A percentile compares a stretch with the other conserved stretches of the same genome.
phyloP scores from a whole-genome alignment of 2,113 vertebrate species.

The Ahaetulla prasina region DNA sequence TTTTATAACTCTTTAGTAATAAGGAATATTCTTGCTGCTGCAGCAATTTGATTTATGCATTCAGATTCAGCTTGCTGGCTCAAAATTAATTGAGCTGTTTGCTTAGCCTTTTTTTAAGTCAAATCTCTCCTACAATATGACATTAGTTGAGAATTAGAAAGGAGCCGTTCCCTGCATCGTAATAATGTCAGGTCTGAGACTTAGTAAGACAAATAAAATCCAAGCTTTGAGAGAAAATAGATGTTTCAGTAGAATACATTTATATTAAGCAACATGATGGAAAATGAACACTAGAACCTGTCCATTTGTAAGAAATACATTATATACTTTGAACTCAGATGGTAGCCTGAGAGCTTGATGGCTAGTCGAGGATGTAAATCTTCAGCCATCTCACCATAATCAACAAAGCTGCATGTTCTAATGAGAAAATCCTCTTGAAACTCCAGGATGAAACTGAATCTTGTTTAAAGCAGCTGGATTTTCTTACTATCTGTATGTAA shows the following conservation, averaged over 20 bases:
- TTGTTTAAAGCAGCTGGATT: slow-evolving; percentile 24
- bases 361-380: slow-evolving; percentile 5
- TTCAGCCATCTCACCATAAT: not conserved
- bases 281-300: not conserved
- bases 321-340: slow-evolving; percentile 3
- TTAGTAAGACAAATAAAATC: not conserved
- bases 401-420: slow-evolving; percentile 17
- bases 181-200: not conserved
- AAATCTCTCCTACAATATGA: not conserved
- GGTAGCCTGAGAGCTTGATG: not conserved
- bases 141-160: not conserved
- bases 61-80: slow-evolving; percentile 3
- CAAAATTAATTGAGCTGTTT: not conserved
- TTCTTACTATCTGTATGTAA: not conserved
- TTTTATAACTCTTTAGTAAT: slow-evolving; percentile 6
- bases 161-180: not conserved
- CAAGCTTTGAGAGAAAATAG: not conserved
- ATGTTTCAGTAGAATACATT: not conserved
- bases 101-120: not conserved
- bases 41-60: not conserved
- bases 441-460: slow-evolving; percentile 24
- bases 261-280: not conserved
- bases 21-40: slow-evolving; percentile 21
- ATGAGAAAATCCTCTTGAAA: slow-evolving; percentile 26
- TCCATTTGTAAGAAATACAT: not conserved